Conservation (phyloP, 2,113 vertebrate genomes). For the Butorides virescens region DNA sequence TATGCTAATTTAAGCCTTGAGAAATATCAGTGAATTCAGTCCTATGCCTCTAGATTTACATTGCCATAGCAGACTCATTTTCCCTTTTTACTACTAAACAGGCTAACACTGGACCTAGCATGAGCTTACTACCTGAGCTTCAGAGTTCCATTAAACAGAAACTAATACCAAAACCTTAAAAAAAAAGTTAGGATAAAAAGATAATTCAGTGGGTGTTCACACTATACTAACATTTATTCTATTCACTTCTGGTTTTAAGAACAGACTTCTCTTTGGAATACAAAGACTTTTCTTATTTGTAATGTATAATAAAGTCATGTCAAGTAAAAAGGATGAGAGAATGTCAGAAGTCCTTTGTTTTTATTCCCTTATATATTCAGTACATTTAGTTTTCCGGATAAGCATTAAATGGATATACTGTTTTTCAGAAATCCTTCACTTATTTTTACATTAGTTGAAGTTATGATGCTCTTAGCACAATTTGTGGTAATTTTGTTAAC, state of each 20-base stretch:
- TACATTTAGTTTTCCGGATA: neutral
- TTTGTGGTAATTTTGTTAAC: conserved; percentile 36
- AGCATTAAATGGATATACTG: neutral
- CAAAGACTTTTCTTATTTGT: neutral
- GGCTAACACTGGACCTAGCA: neutral
- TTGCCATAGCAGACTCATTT: neutral
- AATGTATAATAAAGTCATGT: neutral
- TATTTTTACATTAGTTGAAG: neutral
- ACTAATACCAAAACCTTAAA: neutral
- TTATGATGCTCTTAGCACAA: conserved; percentile 27
- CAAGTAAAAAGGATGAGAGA: neutral
- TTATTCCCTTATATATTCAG: neutral
- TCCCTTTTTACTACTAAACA: neutral
- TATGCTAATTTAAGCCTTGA: neutral
- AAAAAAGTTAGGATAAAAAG: neutral
- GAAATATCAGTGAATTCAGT: neutral
- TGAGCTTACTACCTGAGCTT: neutral
- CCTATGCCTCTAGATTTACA: neutral
- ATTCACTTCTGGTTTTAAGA: neutral
- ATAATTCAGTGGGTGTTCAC: neutral
- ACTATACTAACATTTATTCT: neutral
- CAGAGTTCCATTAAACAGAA: neutral
- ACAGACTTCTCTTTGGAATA: neutral
- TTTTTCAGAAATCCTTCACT: conserved; percentile 10
- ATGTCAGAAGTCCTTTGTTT: neutral